Conservation (phyloP, 2,888 invertebrate species). For the Ochropacha duplaris region DNA sequence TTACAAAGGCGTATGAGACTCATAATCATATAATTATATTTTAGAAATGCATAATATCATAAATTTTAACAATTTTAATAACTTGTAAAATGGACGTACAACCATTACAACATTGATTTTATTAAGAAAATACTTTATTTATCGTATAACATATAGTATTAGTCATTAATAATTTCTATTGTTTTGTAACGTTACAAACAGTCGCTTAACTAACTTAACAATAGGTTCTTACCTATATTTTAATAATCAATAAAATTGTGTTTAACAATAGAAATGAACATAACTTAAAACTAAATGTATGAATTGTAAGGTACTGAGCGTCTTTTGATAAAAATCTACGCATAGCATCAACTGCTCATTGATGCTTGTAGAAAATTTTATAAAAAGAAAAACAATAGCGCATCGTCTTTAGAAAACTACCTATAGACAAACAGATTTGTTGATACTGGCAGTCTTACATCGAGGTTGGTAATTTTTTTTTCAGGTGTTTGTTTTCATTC, state of each 20-base stretch:
- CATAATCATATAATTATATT: constrained; percentile 50
- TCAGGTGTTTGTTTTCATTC: too few species aligned
- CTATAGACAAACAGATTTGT: too few species aligned
- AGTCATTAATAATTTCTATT: constrained; percentile 38
- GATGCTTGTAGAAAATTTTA: constrained; percentile 33
- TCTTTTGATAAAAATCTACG: constrained; percentile 32
- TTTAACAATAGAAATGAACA: constrained; percentile 36
- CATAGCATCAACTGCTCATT: constrained; percentile 31
- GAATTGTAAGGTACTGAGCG: constrained; percentile 45
- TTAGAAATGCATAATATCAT: constrained; percentile 66
- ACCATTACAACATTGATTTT: constrained; percentile 57
- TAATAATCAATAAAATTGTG: constrained; percentile 40
- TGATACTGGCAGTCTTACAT: background rate
- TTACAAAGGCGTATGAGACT: constrained; percentile 58
- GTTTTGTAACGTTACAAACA: constrained; percentile 63
- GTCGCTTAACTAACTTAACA: constrained; percentile 73
- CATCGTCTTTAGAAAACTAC: background rate
- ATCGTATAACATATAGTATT: constrained; percentile 18
- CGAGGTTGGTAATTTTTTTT: background rate
- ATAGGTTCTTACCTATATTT: constrained; percentile 40
- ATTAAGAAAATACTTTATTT: constrained; percentile 64
- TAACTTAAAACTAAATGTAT: constrained; percentile 25
- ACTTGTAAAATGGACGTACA: constrained; percentile 75
- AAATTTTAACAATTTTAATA: constrained; percentile 42
- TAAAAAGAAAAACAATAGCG: constrained; percentile 22